Base-by-base conservation (phyloP, 1,140 invertebrate species). In the Ephestia elutella region DNA sequence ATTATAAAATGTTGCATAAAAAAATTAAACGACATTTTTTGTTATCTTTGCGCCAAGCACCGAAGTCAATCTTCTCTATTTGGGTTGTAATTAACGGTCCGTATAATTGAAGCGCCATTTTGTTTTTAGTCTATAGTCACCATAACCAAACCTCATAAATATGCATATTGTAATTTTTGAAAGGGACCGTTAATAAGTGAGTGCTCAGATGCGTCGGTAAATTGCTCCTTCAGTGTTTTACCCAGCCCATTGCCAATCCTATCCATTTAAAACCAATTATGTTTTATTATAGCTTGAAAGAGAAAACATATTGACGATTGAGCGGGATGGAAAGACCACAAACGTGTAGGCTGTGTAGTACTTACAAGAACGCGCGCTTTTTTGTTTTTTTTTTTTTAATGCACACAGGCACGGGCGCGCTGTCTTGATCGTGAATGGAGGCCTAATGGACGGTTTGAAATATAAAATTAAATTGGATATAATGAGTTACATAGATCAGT, bases 261-360 rank as follows among this genome's bases (percentile, higher is more conserved):
- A 78, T 81, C 66, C 84, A 83, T 86, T 89, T 87, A 86, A 88
- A 89, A 87, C 76, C 85, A 87, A 89, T 89, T 89, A 87, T 82
- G 80, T 86, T 89, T 87, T 87, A 89, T 88, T 87, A 89, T 75
- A 66, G 71, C 63, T 59, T 71, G 80, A 84, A 55, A 49, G 71
- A 70, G 78, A 83, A 32, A 67, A 63, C 21, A 57, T 48, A 68
- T 63, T 20, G 48, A 38, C 57, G 21, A 71, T 61, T 58, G 66
- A 78, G 81, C 62, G 71, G 64, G 82, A 82, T 51, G 38, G 66
- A 59, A 35, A 35, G 61, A 68, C 70, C 70, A 73, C 68, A 71
- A 68, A 74, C 66, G 70, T 25, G 21, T 25, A 25, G 21, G 21
- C 21, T 75, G 72, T 58, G 60, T 68, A 65, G 56, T 50, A n/a